Evolutionary conservation across 30 jellyfish, hydroid and myxozoan genomes (phyloP), one percentile per base, ranked within the genome.

Genomic region (Chironex yamaguchii): DNA sequence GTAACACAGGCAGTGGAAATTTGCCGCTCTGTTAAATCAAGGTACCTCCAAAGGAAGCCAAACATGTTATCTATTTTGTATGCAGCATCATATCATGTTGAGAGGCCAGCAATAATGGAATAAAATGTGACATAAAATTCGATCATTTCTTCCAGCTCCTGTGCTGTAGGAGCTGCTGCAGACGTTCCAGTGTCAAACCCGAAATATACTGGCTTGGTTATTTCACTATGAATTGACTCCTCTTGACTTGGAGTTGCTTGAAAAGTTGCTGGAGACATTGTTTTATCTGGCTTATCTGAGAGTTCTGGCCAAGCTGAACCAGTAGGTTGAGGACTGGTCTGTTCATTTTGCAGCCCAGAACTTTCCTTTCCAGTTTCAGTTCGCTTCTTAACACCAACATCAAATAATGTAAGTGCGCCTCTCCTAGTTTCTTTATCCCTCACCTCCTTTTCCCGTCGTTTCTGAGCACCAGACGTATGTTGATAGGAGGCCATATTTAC

Each of bases 61-160:
- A 50, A 74, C 79, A 74, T 48, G 50, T 0, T 69, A 71, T 71
- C 75, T 32, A 31, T 20, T 13, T 6, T 22, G 29, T 33, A 9
- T 32, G 78, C 85, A 71, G 85, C 85, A 36, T 71, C 85, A 20
- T 21, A 71, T 36, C 85, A 71, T 30, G 85, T 71, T 71, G 85
- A 21, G 3, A 67, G 42, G 3, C 32, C 76, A 21, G 77, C 21
- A 24, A 71, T 28, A 27, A 36, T 52, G 20, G 76, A 27, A 73
- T 73, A 58, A 33, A 73, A 21, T 0, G 22, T 73, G 6, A 32
- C 81, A n/a, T n/a, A n/a, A n/a, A 58, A 58, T 9, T 22, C 30
- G 24, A 12, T 23, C 84, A 70, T 30, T 70, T 70, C 84, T 70
- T 70, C 75, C 42, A 70, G 75, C 48, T 70, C 84, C 75, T 35